Percentiles rank a stretch among this genome's conserved stretches.
phyloP scores from a whole-genome alignment of 2,113 vertebrate genomes.

The Camelus bactrianus region DNA sequence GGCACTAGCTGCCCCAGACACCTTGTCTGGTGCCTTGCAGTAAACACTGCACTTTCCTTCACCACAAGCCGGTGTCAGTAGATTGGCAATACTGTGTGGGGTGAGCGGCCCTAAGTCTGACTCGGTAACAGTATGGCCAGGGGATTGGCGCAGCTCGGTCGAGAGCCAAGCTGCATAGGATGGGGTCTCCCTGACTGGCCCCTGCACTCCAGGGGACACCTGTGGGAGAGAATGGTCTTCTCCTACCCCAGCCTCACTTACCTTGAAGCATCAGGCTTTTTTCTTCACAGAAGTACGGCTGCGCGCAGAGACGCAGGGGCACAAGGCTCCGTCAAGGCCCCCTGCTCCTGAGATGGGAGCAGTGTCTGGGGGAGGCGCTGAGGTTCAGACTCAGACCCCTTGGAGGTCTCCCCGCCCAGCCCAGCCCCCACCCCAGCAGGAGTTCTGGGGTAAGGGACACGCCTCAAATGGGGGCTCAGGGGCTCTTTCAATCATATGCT shows the following conservation, averaged over 20 bases:
- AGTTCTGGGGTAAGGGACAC: neutral
- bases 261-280: neutral
- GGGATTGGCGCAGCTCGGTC: too few species aligned
- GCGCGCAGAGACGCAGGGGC: rapidly evolving
- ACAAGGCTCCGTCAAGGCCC: neutral
- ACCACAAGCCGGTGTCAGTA: too few species aligned
- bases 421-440: neutral
- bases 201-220: neutral
- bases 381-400: too few species aligned
- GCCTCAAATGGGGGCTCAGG: neutral
- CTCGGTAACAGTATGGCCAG: too few species aligned
- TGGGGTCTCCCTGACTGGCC: neutral
- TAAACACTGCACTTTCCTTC: too few species aligned
- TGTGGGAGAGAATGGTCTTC: neutral
- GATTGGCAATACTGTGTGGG: too few species aligned
- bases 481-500: neutral
- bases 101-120: too few species aligned
- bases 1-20: too few species aligned
- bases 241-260: too few species aligned
- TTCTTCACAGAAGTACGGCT: neutral
- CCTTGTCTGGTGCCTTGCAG: too few species aligned
- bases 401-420: neutral
- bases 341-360: neutral
- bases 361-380: neutral
- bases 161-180: neutral